These are phyloP conservation scores for Nyctalus aviator DNA, from an alignment of 2,797 vertebrate species.

Conservation along the genomic window DNA sequence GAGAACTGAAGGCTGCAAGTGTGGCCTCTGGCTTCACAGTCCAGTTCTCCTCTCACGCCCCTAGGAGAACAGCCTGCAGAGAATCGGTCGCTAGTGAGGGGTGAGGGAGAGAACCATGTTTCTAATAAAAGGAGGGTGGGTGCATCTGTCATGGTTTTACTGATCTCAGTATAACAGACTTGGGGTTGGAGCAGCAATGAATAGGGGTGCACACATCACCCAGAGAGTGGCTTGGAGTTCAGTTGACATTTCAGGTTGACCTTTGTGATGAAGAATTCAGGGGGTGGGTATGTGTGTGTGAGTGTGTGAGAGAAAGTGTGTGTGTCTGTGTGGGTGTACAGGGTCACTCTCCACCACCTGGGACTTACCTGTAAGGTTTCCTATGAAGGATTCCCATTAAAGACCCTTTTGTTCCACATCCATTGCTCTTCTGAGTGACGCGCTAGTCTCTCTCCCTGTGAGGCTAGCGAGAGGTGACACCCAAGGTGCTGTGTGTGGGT, in stretches of 20 bases:
- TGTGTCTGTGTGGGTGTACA: background rate
- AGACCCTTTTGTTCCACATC: no score
- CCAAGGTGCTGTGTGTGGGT: background rate
- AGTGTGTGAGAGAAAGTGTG: background rate
- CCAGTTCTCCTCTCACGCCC: background rate
- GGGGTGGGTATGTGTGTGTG: background rate
- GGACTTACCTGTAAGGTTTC: background rate
- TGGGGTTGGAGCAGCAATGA: background rate
- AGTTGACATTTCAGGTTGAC: background rate
- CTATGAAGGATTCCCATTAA: background rate
- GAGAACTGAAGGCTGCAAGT: background rate
- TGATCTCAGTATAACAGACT: background rate
- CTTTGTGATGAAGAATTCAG: background rate
- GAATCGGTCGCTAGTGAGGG: background rate
- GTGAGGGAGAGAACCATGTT: background rate
- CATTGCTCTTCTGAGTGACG: background rate
- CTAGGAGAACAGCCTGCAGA: background rate
- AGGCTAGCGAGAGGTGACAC: background rate
- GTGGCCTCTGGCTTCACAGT: background rate
- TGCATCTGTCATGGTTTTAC: background rate
- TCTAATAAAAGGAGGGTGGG: background rate
- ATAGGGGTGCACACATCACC: background rate
- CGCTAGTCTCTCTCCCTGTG: rapidly evolving
- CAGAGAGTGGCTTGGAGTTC: background rate
- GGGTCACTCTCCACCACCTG: background rate